Conservation (phyloP, 2,888 invertebrate species). For the Epistrophe grossulariae region DNA sequence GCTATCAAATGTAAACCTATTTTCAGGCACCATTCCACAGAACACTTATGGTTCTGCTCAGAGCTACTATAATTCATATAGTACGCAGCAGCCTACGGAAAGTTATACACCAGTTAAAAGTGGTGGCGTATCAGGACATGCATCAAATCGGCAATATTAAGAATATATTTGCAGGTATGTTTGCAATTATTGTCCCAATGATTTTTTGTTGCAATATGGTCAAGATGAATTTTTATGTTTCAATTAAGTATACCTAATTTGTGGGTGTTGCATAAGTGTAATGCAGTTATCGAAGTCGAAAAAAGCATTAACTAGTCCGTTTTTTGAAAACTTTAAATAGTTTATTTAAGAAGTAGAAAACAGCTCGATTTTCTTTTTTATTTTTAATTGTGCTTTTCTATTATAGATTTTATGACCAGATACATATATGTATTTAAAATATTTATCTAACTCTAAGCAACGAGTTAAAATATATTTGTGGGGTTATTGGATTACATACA, state of each 20-base stretch:
- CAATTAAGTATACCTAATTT: neutral
- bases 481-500: too few species aligned
- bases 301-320: neutral
- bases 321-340: neutral
- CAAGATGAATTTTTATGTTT: conserved; percentile 18
- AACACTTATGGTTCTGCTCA: conserved; percentile 65
- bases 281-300: neutral
- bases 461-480: neutral
- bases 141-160: conserved; percentile 71
- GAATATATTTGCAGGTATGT: conserved; percentile 67
- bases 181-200: conserved; percentile 51
- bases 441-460: neutral
- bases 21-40: conserved; percentile 70
- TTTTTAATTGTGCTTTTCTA: neutral
- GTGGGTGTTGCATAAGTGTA: neutral
- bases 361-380: neutral
- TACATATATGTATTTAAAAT: neutral
- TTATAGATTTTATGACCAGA: neutral
- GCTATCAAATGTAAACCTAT: conserved; percentile 59
- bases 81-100: conserved; percentile 59
- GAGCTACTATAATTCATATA: conserved; percentile 71
- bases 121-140: conserved; percentile 62
- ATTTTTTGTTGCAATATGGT: conserved; percentile 30
- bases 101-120: conserved; percentile 58
- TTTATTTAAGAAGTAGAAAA: conserved; percentile 12